Evolutionary conservation across 2,888 invertebrate genomes (phyloP), one percentile per base, ranked within the genome.

Genomic region (Cataglyphis cursor): DNA sequence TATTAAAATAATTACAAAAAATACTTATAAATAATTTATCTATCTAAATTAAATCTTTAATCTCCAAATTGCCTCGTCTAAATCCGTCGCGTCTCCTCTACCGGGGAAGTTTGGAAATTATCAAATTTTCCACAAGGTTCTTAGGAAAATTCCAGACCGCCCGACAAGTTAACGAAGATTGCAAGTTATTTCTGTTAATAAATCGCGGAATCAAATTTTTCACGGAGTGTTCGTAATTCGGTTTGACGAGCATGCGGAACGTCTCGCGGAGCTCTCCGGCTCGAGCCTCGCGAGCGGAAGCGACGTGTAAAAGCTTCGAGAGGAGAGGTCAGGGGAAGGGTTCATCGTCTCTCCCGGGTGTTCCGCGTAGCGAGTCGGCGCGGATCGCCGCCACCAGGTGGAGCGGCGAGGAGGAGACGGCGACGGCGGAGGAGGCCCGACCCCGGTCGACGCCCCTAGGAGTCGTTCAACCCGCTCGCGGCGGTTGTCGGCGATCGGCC

Each of bases 381-480:
- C 78, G 59, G 54, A 78, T 70, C 62, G 51, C 62, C 62, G 74
- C 62, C 75, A 64, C 35, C 78, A 78, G 74, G 72, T 54, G 72
- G 41, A 82, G 41, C 57, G 65, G 81, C 59, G 66, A n/a, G 54
- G 74, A 62, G 73, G 61, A 72, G 76, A 54, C 3, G 44, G 81
- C 81, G 75, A 83, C 84, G 82, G 82, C 74, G 84, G 87, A 85
- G 84, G 87, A 85, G 81, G 85, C n/a, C n/a, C 89, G 87, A 87
- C 90, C 87, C 87, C 93, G 94, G 94, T 94, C 94, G 94, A 94
- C 94, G 94, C 94, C 94, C 93, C 91, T 91, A 89, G 93, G 92
- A 92, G 94, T 94, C 94, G 93, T 94, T 94, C 94, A 94, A 94
- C 94, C 92, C 93, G 85, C 61, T 74, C 76, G 65, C 82, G 83